These are phyloP conservation scores for Myoxocephalus aenaeus DNA, from an alignment of 2,797 vertebrate genomes.

Conservation along the genomic window DNA sequence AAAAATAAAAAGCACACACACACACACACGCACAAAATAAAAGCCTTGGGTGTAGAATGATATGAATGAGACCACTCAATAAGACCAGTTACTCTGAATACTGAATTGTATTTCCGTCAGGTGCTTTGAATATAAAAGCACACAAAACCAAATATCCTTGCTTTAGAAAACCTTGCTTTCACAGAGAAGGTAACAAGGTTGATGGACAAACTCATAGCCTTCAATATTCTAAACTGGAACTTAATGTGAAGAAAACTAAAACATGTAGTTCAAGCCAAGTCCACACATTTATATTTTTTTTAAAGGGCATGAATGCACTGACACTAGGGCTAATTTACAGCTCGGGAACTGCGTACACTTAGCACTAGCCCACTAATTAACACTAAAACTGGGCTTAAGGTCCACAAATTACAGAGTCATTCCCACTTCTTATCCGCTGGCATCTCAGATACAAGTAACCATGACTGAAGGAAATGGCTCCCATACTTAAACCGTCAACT, in stretches of 20 bases:
- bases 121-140: conserved; percentile 39
- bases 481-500: conserved; percentile 51
- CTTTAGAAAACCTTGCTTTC: conserved; percentile 39
- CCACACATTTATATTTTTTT: conserved; percentile 12
- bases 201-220: conserved; percentile 36
- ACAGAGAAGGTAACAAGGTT: conserved; percentile 40
- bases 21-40: conserved; percentile 19
- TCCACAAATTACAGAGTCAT: conserved; percentile 34
- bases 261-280: conserved; percentile 17
- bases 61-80: conserved; percentile 29
- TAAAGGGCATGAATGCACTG: conserved; percentile 34
- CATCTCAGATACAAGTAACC: conserved; percentile 15
- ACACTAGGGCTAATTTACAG: conserved; percentile 30
- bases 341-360: conserved; percentile 12
- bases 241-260: conserved; percentile 48
- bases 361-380: conserved; percentile 36
- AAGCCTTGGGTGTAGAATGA: conserved; percentile 38
- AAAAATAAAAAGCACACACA: background rate
- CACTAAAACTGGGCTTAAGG: conserved; percentile 12
- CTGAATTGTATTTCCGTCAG: conserved; percentile 34
- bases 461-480: conserved; percentile 31
- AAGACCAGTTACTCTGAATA: conserved; percentile 27
- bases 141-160: conserved; percentile 54
- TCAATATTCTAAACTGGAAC: conserved; percentile 34
- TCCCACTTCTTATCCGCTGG: background rate